A percentile compares a stretch with the other conserved stretches of the same genome.
Evolutionary conservation across 2,888 invertebrate species (phyloP).

Genomic region (Drosophila atroscutellata): DNA sequence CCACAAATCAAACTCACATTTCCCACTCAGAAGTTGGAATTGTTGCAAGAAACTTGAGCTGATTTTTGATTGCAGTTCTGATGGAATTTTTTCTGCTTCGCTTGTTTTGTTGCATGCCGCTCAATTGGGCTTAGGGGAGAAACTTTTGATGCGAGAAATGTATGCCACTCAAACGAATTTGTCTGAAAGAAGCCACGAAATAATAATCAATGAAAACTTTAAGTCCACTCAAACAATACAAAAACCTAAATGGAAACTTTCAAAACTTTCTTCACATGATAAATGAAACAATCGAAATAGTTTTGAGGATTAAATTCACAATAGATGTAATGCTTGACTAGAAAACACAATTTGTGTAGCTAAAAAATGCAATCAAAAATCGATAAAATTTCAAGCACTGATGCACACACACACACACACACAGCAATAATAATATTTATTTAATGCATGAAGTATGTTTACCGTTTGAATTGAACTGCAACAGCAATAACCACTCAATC

Average conservation of each 20-base stretch:
- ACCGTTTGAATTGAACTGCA: neutral
- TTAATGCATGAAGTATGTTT: neutral
- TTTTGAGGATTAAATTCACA: neutral
- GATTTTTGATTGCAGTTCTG: conserved; percentile 40
- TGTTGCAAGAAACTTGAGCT: conserved; percentile 16
- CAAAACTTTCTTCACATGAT: neutral
- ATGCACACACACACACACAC: neutral
- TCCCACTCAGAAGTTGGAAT: neutral
- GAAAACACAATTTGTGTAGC: neutral
- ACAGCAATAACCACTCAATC: neutral
- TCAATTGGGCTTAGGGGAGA: neutral
- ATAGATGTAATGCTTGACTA: neutral
- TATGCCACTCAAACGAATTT: neutral
- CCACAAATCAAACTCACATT: conserved; percentile 5
- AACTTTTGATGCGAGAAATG: neutral
- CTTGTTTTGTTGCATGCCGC: neutral
- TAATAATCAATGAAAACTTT: neutral
- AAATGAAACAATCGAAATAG: neutral
- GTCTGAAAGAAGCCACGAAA: neutral
- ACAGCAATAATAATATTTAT: neutral
- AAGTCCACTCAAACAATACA: neutral
- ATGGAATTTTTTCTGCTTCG: conserved; percentile 10
- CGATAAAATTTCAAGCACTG: neutral
- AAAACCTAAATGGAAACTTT: neutral
- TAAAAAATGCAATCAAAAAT: conserved; percentile 4